Percentiles rank a stretch among this genome's conserved stretches.
Conservation (phyloP, 2,113 vertebrate genomes). For the Leucosticte australis region DNA sequence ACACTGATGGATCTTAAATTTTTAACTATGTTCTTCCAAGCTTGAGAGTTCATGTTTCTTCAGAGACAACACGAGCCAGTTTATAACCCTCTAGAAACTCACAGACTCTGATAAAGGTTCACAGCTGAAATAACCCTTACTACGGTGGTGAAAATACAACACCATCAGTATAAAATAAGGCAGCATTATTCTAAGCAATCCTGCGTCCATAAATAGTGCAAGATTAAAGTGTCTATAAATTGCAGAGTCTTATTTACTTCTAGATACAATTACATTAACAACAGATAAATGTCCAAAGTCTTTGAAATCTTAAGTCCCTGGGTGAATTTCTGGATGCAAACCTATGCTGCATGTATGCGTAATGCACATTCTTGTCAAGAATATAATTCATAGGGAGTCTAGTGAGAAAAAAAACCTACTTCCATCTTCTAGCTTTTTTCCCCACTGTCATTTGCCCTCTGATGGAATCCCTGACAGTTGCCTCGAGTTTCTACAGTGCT, state of each 20-base stretch:
- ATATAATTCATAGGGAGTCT: neutral
- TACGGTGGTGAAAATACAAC: conserved; percentile 39
- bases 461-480: neutral
- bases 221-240: conserved; percentile 61
- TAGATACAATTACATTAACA: conserved; percentile 61
- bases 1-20: conserved; percentile 36
- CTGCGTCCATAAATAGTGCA: conserved; percentile 41
- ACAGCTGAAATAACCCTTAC: conserved; percentile 48
- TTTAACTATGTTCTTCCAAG: conserved; percentile 22
- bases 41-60: conserved; percentile 9
- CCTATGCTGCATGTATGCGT: neutral
- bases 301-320: conserved; percentile 40
- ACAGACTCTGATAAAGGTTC: conserved; percentile 48
- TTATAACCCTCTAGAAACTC: conserved; percentile 53
- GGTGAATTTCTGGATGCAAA: conserved; percentile 40
- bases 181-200: conserved; percentile 61
- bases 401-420: neutral
- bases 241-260: conserved; percentile 59
- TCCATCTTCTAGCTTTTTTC: neutral
- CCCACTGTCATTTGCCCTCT: neutral
- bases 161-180: conserved; percentile 59
- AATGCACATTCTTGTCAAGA: conserved; percentile 17
- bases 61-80: neutral
- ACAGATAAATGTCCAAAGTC: conserved; percentile 46
- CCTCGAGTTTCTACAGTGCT: neutral